These are phyloP conservation scores for Trissolcus basalis DNA, from an alignment of 1,140 invertebrate genomes.

Conservation along the genomic window DNA sequence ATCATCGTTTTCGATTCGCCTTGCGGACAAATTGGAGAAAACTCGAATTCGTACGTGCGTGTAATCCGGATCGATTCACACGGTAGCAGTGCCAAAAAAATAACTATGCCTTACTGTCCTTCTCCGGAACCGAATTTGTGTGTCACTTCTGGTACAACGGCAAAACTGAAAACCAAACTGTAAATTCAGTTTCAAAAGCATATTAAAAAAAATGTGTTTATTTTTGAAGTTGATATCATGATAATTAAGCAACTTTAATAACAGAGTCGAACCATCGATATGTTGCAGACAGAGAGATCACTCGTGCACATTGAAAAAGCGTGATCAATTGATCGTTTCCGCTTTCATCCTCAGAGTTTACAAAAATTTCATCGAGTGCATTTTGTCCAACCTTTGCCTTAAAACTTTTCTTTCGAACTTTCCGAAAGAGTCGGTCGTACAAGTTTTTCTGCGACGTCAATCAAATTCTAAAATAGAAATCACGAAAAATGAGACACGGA, in stretches of 20 bases:
- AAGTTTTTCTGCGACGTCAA: conserved; percentile 1
- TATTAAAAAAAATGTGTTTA: conserved; percentile 24
- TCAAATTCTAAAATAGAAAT: too few relatives aligned
- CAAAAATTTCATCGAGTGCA: conserved; percentile 37
- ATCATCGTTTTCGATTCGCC: conserved; percentile 54
- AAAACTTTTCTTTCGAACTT: too few relatives aligned
- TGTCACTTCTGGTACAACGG: not conserved
- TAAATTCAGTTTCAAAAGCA: not conserved
- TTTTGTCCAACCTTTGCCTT: not conserved
- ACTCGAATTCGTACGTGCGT: conserved; percentile 60
- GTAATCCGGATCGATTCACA: conserved; percentile 58
- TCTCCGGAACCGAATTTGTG: too few relatives aligned
- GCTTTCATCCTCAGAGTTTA: conserved; percentile 34
- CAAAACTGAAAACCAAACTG: too few relatives aligned
- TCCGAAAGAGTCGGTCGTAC: too few relatives aligned
- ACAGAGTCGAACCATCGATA: too few relatives aligned
- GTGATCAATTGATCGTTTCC: conserved; percentile 34
- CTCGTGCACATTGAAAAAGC: conserved; percentile 20
- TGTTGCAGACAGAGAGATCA: too few relatives aligned
- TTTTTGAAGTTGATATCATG: too few relatives aligned
- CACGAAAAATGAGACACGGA: too few relatives aligned
- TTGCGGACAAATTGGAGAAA: conserved; percentile 48
- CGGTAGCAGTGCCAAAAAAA: conserved; percentile 28
- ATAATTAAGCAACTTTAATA: too few relatives aligned
- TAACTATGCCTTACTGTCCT: conserved; percentile 22